Evolutionary conservation across 2,797 vertebrate genomes (phyloP).

Genomic region (Epinephelus awoara): DNA sequence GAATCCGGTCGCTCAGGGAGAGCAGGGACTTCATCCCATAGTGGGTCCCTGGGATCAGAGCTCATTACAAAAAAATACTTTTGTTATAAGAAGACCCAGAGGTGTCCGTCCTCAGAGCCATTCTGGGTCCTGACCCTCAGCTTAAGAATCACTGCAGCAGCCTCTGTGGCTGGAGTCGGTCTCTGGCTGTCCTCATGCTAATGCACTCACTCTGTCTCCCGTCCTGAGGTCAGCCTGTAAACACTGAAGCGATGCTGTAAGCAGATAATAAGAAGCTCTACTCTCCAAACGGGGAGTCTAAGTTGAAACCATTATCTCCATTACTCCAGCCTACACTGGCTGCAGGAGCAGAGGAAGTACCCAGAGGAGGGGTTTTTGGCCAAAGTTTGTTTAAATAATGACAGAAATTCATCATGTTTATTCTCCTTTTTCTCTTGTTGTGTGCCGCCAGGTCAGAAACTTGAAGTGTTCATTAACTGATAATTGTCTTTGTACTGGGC

Average conservation of each 20-base stretch:
- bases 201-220: constrained; percentile 41
- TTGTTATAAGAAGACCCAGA: not conserved
- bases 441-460: constrained; percentile 1
- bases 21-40: not conserved
- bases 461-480: not conserved
- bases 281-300: not conserved
- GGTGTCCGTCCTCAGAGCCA: constrained; percentile 29
- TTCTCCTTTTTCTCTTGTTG: not conserved
- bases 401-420: not conserved
- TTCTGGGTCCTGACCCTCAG: constrained; percentile 47
- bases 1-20: constrained; percentile 14
- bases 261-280: constrained; percentile 10
- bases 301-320: not conserved
- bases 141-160: constrained; percentile 14
- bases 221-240: constrained; percentile 42
- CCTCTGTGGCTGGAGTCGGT: not conserved
- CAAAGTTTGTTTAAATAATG: not conserved
- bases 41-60: constrained; percentile 19
- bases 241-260: constrained; percentile 35
- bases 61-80: constrained; percentile 46
- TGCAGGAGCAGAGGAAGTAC: not conserved
- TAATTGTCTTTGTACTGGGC: not conserved
- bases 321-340: not conserved
- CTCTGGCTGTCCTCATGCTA: constrained; percentile 38
- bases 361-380: not conserved